Percentiles rank a stretch among this genome's conserved stretches.
Conservation (phyloP, 2,113 vertebrate species). For the Lamprotornis superbus region DNA sequence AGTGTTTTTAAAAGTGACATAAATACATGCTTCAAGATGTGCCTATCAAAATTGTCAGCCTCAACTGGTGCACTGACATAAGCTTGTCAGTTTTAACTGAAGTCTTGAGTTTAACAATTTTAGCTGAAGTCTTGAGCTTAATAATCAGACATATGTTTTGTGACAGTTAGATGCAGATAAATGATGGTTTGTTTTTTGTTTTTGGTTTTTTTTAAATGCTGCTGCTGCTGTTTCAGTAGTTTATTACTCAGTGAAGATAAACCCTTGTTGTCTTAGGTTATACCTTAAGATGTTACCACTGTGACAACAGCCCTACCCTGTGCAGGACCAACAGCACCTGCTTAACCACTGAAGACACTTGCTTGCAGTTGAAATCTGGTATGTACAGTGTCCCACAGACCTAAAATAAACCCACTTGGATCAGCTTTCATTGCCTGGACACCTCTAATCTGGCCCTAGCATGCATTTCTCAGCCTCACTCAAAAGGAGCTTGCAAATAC, state of each 20-base stretch:
- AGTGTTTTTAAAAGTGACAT: not conserved
- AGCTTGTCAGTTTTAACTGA: not conserved
- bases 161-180: not conserved
- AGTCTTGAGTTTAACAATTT: not conserved
- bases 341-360: slow-evolving; percentile 12
- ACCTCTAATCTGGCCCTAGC: not conserved
- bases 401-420: not conserved
- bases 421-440: not conserved
- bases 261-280: slow-evolving; percentile 16
- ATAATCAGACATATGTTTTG: not conserved
- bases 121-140: not conserved
- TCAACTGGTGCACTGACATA: not conserved
- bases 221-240: not conserved
- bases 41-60: not conserved
- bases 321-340: slow-evolving; percentile 64
- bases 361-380: slow-evolving; percentile 62
- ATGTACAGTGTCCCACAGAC: not conserved
- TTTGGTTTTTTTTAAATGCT: not conserved
- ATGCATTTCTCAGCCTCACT: not conserved
- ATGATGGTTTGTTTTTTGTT: too few relatives aligned
- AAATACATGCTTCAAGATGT: not conserved
- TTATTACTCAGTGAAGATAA: not conserved
- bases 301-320: slow-evolving; percentile 57
- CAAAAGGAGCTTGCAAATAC: not conserved
- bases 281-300: slow-evolving; percentile 59